These are phyloP conservation scores for Dicrostonyx torquatus DNA, from an alignment of 2,797 vertebrate genomes.

Conservation along the genomic window DNA sequence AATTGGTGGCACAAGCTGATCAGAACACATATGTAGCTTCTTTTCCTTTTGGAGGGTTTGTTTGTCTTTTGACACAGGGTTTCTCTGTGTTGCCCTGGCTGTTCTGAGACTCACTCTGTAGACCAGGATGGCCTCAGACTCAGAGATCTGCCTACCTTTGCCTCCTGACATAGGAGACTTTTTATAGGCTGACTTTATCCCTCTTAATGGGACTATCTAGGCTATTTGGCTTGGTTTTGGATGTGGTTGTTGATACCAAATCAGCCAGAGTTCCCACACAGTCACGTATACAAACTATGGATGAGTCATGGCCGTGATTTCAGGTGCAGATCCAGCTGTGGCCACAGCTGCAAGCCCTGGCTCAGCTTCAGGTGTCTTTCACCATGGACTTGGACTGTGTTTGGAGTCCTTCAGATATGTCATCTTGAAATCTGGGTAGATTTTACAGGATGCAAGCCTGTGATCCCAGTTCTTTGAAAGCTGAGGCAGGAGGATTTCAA, in stretches of 20 bases:
- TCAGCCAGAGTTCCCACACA: neutral
- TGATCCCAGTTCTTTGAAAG: neutral
- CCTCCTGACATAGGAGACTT: neutral
- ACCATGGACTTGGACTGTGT: neutral
- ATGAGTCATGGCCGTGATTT: neutral
- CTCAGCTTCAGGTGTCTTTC: neutral
- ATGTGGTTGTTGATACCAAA: neutral
- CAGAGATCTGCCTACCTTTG: neutral
- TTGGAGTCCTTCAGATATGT: neutral
- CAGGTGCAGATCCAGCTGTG: neutral
- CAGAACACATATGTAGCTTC: neutral
- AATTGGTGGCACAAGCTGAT: neutral
- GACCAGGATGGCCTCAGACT: too few relatives aligned
- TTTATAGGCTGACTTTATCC: constrained; percentile 1
- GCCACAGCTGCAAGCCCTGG: neutral
- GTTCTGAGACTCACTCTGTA: neutral
- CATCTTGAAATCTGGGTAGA: neutral
- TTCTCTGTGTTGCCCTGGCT: neutral
- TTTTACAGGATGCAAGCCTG: neutral
- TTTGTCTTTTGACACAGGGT: too few relatives aligned
- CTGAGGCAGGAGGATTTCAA: neutral
- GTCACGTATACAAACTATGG: neutral
- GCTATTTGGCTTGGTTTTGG: neutral
- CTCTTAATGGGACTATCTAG: constrained; percentile 8
- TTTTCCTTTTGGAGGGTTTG: neutral